Percentiles rank a stretch among this genome's conserved stretches.
phyloP scores from a whole-genome alignment of 1,140 invertebrate species.

The Drosophila cardini region DNA sequence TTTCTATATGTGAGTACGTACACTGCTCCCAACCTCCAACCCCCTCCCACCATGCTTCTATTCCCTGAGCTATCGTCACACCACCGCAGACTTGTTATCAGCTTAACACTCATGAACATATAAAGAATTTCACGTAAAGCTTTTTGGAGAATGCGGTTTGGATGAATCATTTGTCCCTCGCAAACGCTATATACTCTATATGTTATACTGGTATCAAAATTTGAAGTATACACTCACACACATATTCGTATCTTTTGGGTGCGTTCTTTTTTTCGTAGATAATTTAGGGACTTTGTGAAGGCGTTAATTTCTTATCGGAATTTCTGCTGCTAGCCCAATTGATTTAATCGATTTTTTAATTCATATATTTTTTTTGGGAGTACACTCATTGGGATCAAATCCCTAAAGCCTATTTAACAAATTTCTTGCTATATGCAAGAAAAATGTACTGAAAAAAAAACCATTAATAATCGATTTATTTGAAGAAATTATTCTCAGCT shows the following conservation, averaged over 20 bases:
- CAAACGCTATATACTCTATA: not conserved
- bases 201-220: not conserved
- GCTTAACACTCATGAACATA: constrained; percentile 14
- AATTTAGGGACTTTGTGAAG: constrained; percentile 18
- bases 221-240: not conserved
- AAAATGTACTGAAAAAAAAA: too few relatives aligned
- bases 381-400: not conserved
- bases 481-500: too few relatives aligned
- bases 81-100: constrained; percentile 33
- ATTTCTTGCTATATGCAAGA: too few relatives aligned
- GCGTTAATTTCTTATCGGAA: constrained; percentile 46
- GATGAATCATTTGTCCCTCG: constrained; percentile 7
- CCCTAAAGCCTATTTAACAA: not conserved
- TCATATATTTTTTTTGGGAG: not conserved
- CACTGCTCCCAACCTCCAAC: not conserved
- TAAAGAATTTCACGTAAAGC: constrained; percentile 50
- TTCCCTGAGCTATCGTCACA: constrained; percentile 15
- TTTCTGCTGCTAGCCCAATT: not conserved
- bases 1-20: not conserved
- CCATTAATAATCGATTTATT: too few relatives aligned
- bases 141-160: constrained; percentile 32
- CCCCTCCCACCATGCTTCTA: not conserved
- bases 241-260: constrained; percentile 10
- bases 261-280: not conserved
- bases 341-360: constrained; percentile 10